Evolutionary conservation across 37 sponge, comb jelly and placozoan species (phyloP).

Genomic region (Ianthella basta): DNA sequence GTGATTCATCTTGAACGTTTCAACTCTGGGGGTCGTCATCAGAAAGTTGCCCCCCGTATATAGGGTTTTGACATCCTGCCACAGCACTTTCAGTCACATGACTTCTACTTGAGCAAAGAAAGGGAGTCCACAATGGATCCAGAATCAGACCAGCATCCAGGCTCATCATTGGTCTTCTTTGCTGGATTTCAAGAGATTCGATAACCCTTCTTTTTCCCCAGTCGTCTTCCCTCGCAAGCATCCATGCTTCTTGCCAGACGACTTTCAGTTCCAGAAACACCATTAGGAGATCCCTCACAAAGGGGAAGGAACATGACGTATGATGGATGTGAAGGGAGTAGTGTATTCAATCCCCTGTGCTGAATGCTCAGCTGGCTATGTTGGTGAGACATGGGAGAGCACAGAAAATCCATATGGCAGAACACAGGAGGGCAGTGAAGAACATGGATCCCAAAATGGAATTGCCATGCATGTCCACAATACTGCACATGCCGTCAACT

Average conservation of each 20-base stretch:
- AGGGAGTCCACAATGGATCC: neutral
- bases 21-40: neutral
- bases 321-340: neutral
- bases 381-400: conserved; percentile 10
- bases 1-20: neutral
- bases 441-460: conserved; percentile 22
- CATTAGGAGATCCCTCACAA: neutral
- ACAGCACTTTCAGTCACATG: neutral
- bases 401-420: conserved; percentile 13
- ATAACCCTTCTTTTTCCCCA: no score
- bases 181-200: no score
- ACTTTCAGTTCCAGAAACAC: conserved; percentile 14
- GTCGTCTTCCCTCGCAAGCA: no score
- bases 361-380: conserved; percentile 18
- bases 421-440: conserved; percentile 25
- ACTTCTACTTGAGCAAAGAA: neutral
- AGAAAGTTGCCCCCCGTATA: neutral
- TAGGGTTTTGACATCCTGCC: neutral
- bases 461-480: conserved; percentile 12
- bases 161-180: no score
- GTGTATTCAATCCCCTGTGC: conserved; percentile 24
- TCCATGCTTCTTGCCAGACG: no score
- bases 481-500: neutral
- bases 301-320: neutral
- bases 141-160: no score